phyloP scores from a whole-genome alignment of 1,140 invertebrate genomes.

The Aphaenogaster floridana region DNA sequence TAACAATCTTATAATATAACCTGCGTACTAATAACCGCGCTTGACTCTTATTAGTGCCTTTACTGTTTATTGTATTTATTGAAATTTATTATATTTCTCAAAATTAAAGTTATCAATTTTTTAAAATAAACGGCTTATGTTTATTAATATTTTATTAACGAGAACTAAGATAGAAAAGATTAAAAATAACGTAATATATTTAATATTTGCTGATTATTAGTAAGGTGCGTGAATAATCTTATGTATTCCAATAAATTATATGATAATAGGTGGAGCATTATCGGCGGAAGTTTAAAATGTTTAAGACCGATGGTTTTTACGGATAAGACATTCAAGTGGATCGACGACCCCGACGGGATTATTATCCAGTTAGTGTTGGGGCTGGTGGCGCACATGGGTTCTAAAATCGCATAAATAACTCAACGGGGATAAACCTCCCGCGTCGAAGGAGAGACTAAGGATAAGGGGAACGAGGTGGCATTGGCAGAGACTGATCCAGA shows the following conservation, averaged over 20 bases:
- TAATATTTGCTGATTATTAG: neutral
- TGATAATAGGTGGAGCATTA: slow-evolving; percentile 33
- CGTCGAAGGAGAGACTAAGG: slow-evolving; percentile 64
- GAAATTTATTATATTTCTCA: slow-evolving; percentile 6
- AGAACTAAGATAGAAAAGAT: neutral
- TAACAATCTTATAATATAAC: too few relatives aligned
- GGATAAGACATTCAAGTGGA: slow-evolving; percentile 60
- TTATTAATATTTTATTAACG: neutral
- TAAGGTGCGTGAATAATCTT: neutral
- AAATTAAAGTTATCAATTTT: neutral
- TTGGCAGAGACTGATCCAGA: slow-evolving; percentile 29
- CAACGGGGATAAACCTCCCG: slow-evolving; percentile 64
- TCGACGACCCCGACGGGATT: slow-evolving; percentile 64
- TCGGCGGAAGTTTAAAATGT: slow-evolving; percentile 48
- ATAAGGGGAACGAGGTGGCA: slow-evolving; percentile 65
- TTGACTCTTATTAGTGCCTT: too few relatives aligned
- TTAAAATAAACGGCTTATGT: neutral
- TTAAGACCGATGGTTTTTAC: slow-evolving; percentile 48
- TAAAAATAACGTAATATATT: neutral
- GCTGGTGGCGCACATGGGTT: slow-evolving; percentile 64
- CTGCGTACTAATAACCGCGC: too few relatives aligned
- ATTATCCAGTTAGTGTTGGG: slow-evolving; percentile 64
- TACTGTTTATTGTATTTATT: neutral
- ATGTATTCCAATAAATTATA: slow-evolving; percentile 27
- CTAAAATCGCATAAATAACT: slow-evolving; percentile 72